Evolutionary conservation across 2,797 vertebrate genomes (phyloP), one percentile per base, ranked within the genome.

Genomic region (Malurus leucopterus): DNA sequence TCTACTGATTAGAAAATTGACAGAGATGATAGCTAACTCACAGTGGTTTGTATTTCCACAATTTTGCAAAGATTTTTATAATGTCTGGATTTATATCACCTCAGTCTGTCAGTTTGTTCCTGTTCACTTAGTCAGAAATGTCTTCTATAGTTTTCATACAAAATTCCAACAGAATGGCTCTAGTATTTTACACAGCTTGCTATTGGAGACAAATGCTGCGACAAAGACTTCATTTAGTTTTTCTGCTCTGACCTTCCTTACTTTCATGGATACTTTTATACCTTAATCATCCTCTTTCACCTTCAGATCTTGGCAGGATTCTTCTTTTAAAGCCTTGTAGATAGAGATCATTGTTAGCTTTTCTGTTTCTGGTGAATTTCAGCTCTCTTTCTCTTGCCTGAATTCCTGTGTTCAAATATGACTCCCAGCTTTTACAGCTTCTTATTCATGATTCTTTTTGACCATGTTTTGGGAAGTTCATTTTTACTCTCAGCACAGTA

Each of bases 281-380:
- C 24, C 43, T 83, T 91, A 85, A 93, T 83, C 50, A 80, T 64
- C 24, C 41, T 68, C 46, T 77, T 40, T 92, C 69, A 77, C 62
- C 74, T 89, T 59, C 68, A 90, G 46, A 57, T 83, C 61, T 80
- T 85, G 64, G 34, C 72, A 93, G 61, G 46, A 59, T 90, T 91
- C 88, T 89, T 54, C 77, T 91, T 89, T 95, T 80, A 85, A 64
- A 0, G 0, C 32, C 58, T 84, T 77, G 51, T 49, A 77, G 83
- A 50, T 64, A 46, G 57, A 1, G 26, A 76, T 29, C 57, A 49
- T 34, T 59, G 47, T 77, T 91, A 86, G 32, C 50, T 88, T 88
- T 81, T 68, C 67, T 69, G 36, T 69, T 54, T 74, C 62, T 58
- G 58, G 54, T 62, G 69, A 74, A 58, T 57, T 62, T 87, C 50